phyloP scores from a whole-genome alignment of 1,140 invertebrate genomes.

The Kradibia gibbosae region DNA sequence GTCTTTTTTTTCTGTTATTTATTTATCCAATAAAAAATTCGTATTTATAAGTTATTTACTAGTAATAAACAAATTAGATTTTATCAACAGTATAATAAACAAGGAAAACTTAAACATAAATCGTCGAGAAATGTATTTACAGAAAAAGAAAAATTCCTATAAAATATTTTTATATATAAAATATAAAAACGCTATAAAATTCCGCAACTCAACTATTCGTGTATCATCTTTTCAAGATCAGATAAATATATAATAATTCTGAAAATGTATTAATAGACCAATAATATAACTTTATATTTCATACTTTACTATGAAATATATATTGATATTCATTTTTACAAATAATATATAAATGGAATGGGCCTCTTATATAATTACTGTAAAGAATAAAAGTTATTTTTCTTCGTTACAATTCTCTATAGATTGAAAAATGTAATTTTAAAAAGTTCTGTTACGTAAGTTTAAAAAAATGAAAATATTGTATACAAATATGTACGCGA shows the following conservation, averaged over 20 bases:
- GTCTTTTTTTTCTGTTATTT: background rate
- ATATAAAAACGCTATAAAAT: conserved; percentile 45
- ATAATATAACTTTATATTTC: background rate
- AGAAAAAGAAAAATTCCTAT: conserved; percentile 46
- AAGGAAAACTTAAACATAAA: conserved; percentile 34
- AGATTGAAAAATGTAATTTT: conserved; percentile 39
- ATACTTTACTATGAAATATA: too few species aligned
- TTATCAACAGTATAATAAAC: conserved; percentile 39
- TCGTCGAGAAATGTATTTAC: conserved; percentile 48
- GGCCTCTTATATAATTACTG: conserved; percentile 33
- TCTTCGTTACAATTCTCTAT: background rate
- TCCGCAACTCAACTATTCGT: background rate
- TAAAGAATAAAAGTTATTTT: conserved; percentile 5
- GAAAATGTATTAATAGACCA: background rate
- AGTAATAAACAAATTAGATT: conserved; percentile 42
- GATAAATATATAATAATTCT: conserved; percentile 43
- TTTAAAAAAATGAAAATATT: background rate
- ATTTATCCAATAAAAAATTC: conserved; percentile 37
- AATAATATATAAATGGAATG: conserved; percentile 29
- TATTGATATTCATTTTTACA: conserved; percentile 34
- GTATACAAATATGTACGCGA: background rate
- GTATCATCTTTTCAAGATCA: background rate
- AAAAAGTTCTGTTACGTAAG: conserved; percentile 23
- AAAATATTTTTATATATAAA: too few species aligned
- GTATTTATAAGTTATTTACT: conserved; percentile 10